phyloP scores from a whole-genome alignment of 53 echinoderm and acorn worm species.

The Hippasteria phrygiana region DNA sequence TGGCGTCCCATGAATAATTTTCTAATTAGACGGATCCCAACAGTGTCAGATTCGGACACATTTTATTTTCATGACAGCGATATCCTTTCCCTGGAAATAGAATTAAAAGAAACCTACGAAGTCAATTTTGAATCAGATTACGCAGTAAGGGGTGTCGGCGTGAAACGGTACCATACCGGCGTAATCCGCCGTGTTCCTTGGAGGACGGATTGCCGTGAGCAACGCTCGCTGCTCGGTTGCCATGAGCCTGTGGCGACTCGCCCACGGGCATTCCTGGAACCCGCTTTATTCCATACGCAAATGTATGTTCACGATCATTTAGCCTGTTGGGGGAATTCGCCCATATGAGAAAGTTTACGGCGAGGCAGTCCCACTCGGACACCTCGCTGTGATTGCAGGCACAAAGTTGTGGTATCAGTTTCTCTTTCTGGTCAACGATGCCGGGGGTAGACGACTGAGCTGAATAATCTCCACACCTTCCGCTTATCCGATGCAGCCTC shows the following conservation, averaged over 20 bases:
- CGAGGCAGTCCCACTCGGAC: background rate
- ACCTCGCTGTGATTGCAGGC: background rate
- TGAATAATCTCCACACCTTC: too few relatives aligned
- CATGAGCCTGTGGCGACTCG: slow-evolving; percentile 8
- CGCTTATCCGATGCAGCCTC: too few relatives aligned
- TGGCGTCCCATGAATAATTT: slow-evolving; percentile 56
- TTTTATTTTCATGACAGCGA: slow-evolving; percentile 49
- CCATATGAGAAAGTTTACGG: background rate
- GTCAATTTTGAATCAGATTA: slow-evolving; percentile 53
- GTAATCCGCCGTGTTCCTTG: slow-evolving; percentile 26
- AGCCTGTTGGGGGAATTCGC: slow-evolving; percentile 39
- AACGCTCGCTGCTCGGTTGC: slow-evolving; percentile 10
- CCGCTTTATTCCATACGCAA: slow-evolving; percentile 49
- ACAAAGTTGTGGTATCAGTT: background rate
- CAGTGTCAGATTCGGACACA: slow-evolving; percentile 56
- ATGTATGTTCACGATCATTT: slow-evolving; percentile 64
- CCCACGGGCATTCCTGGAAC: slow-evolving; percentile 4
- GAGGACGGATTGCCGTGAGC: slow-evolving; percentile 37
- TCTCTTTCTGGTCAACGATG: background rate
- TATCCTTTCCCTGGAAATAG: slow-evolving; percentile 34
- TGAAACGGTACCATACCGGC: slow-evolving; percentile 16
- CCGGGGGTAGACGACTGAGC: background rate
- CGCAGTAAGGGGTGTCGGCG: background rate
- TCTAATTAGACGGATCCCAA: slow-evolving; percentile 53
- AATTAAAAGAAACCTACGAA: too few relatives aligned